phyloP scores from a whole-genome alignment of 2,113 vertebrate genomes.

The Odocoileus hemionus region DNA sequence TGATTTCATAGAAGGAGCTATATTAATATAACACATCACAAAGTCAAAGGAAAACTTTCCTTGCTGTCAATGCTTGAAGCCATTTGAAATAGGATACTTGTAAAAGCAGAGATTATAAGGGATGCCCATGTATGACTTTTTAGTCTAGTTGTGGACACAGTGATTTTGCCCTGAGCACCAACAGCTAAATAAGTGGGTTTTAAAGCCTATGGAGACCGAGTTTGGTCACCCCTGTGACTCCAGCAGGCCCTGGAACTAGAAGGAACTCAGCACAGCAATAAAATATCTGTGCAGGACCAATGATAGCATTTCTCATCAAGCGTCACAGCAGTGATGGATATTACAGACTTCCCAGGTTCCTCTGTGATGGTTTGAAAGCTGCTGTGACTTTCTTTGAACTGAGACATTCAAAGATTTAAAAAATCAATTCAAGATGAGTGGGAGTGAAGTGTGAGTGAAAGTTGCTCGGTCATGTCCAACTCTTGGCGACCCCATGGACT shows the following conservation, averaged over 20 bases:
- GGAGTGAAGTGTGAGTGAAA: neutral
- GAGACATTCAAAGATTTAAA: neutral
- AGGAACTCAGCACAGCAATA: neutral
- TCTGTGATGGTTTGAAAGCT: neutral
- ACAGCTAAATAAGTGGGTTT: neutral
- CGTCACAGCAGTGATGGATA: neutral
- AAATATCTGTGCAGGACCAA: neutral
- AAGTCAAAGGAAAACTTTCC: neutral
- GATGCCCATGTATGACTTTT: neutral
- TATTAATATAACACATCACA: neutral
- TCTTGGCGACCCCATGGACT: neutral
- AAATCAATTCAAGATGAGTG: neutral
- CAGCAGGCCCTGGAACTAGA: neutral
- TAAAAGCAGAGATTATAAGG: neutral
- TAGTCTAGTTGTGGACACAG: neutral
- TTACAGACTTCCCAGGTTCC: neutral
- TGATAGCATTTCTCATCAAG: neutral
- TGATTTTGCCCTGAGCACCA: neutral
- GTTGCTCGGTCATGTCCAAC: neutral
- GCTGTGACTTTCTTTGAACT: neutral
- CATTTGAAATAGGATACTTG: neutral
- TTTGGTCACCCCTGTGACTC: neutral
- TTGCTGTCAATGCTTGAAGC: neutral
- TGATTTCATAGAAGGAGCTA: neutral
- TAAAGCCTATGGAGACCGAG: neutral